Conservation (phyloP, 2,888 invertebrate genomes). For the Cosmorhoe ocellata region DNA sequence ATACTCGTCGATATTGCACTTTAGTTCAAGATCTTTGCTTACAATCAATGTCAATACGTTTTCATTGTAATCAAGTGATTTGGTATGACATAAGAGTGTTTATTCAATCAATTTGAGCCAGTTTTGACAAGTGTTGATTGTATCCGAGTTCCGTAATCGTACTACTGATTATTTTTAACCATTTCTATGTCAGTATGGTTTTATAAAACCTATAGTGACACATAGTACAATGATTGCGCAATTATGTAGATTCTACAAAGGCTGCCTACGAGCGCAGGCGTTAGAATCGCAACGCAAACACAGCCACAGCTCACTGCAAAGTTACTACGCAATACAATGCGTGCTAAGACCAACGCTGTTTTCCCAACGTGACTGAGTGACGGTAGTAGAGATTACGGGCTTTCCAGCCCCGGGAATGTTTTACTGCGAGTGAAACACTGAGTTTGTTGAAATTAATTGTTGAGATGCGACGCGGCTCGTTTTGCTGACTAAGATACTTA, state of each 20-base stretch:
- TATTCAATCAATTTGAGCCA: no score
- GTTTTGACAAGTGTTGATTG: no score
- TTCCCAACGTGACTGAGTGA: slow-evolving; percentile 47
- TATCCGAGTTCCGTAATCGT: no score
- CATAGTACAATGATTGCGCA: slow-evolving; percentile 1
- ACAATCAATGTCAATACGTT: no score
- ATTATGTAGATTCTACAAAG: slow-evolving; percentile 14
- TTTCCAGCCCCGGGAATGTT: slow-evolving; percentile 24
- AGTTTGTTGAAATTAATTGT: slow-evolving; percentile 22
- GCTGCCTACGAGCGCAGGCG: slow-evolving; percentile 5
- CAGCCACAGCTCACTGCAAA: neutral
- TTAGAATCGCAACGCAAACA: slow-evolving; percentile 15
- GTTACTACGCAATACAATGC: slow-evolving; percentile 21
- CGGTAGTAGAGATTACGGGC: slow-evolving; percentile 45
- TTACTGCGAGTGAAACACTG: slow-evolving; percentile 8
- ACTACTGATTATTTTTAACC: no score
- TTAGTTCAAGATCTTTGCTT: no score
- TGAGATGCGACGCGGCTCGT: slow-evolving; percentile 7
- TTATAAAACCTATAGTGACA: neutral
- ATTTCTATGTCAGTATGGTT: no score
- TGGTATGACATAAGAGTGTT: no score
- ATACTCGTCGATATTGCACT: no score
- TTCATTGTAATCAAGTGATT: no score
- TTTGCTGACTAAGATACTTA: neutral
- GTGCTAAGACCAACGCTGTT: slow-evolving; percentile 43